phyloP scores from a whole-genome alignment of 1,140 invertebrate species.

The Chymomyza costata region DNA sequence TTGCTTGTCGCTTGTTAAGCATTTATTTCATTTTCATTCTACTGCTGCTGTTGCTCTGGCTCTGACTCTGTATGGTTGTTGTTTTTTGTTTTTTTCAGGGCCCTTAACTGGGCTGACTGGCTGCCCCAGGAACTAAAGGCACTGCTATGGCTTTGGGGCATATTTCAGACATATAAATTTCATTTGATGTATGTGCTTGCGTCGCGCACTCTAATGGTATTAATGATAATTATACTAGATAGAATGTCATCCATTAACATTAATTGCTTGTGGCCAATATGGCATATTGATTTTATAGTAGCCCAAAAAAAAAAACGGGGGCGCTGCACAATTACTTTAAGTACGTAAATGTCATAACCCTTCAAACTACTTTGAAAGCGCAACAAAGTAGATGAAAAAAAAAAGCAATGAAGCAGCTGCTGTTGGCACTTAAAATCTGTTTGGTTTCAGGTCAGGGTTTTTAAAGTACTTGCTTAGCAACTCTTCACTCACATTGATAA shows the following conservation, averaged over 20 bases:
- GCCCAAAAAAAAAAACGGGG: slow-evolving; percentile 1
- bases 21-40: slow-evolving; percentile 3
- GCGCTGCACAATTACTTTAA: no score
- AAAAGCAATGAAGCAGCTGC: no score
- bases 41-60: slow-evolving; percentile 13
- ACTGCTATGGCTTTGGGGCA: slow-evolving; percentile 19
- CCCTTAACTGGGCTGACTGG: slow-evolving; percentile 25
- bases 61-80: no score
- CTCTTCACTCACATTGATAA: slow-evolving; percentile 25
- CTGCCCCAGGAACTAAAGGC: no score
- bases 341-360: no score
- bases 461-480: no score
- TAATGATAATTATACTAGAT: slow-evolving; percentile 48
- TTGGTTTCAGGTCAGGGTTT: slow-evolving; percentile 67
- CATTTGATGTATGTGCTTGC: slow-evolving; percentile 4
- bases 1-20: slow-evolving; percentile 1
- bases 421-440: slow-evolving; percentile 38
- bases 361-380: no score
- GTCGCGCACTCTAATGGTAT: slow-evolving; percentile 41
- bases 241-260: slow-evolving; percentile 42
- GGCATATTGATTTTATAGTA: slow-evolving; percentile 57
- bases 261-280: slow-evolving; percentile 65
- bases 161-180: slow-evolving; percentile 22
- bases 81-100: no score
- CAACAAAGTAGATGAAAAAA: no score